A percentile compares a stretch with the other conserved stretches of the same genome.
phyloP scores from a whole-genome alignment of 2,888 invertebrate genomes.

The Lypha dubia region DNA sequence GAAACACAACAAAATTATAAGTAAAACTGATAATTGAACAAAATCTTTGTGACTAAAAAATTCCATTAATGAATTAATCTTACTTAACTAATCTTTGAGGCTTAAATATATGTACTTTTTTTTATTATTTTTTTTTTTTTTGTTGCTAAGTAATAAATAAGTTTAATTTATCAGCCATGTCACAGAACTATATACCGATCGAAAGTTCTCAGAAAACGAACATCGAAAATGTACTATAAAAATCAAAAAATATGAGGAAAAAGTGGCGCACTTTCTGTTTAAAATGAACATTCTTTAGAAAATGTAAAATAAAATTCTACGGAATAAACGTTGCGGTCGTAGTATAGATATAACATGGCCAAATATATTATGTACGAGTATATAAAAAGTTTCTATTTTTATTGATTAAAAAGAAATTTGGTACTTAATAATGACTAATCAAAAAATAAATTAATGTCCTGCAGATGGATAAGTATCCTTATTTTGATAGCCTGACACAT shows the following conservation, averaged over 20 bases:
- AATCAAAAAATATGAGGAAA: too few species aligned
- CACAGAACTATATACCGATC: too few species aligned
- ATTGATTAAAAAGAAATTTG: slow-evolving; percentile 4
- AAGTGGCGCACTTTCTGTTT: too few species aligned
- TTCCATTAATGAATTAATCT: slow-evolving; percentile 21
- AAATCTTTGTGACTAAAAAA: neutral
- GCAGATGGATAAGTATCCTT: slow-evolving; percentile 90
- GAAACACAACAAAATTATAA: slow-evolving; percentile 12
- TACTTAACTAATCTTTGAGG: slow-evolving; percentile 36
- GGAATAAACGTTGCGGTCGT: too few species aligned
- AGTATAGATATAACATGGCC: too few species aligned
- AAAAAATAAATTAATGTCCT: slow-evolving; percentile 83
- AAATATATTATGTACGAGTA: slow-evolving; percentile 1
- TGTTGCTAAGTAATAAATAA: slow-evolving; percentile 19
- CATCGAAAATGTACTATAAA: too few species aligned
- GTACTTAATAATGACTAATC: neutral
- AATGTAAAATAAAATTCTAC: too few species aligned
- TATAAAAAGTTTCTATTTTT: slow-evolving; percentile 45
- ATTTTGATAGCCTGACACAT: slow-evolving; percentile 93
- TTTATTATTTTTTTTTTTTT: neutral
- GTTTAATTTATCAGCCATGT: slow-evolving; percentile 3
- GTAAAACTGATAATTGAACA: slow-evolving; percentile 1
- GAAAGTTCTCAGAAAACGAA: too few species aligned
- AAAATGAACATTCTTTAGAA: too few species aligned
- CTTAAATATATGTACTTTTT: slow-evolving; percentile 29